Base-by-base conservation (phyloP, 1,140 invertebrate species). In the Plodia interpunctella region DNA sequence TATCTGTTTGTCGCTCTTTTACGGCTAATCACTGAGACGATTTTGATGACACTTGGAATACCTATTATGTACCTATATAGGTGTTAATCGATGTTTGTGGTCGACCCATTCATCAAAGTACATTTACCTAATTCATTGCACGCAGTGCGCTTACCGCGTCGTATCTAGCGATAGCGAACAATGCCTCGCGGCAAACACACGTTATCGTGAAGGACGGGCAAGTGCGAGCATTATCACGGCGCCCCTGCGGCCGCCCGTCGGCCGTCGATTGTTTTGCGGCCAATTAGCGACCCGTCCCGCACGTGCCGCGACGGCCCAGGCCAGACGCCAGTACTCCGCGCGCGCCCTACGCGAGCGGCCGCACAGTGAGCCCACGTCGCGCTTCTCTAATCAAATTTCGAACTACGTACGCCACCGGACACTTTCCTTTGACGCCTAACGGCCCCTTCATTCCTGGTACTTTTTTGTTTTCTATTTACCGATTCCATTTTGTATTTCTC, bases 251-350 rank as follows among this genome's bases (percentile, higher is more conserved):
- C 70, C 72, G 76, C 70, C 73, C 78, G 75, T 76, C 78, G 74
- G 71, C 30, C 59, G 62, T 70, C 78, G 83, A 88, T 84, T 88
- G 86, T 86, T 87, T 87, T 75, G 84, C 78, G 82, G 83, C 80
- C 86, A 87, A 88, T 88, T 88, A 90, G 85, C 86, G 80, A 71
- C 70, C 67, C 72, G 74, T 63, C 76, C 70, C 76, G 76, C 78
- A 77, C 79, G 81, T 73, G 74, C 80, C 74, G 61, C 57, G 61
- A 49, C 62, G 68, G 76, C 77, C 70, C 77, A 62, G 58, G 52
- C 59, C 55, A 38, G 55, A 51, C 62, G 51, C 54, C 76, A 84
- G 83, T 84, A 72, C 68, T 68, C 83, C 79, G 82, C 85, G 85
- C 76, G 84, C 72, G 70, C 67, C 65, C 73, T 55, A 72, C 67